Evolutionary conservation across 1,140 invertebrate species (phyloP).

Genomic region (Lepidurus packardi): DNA sequence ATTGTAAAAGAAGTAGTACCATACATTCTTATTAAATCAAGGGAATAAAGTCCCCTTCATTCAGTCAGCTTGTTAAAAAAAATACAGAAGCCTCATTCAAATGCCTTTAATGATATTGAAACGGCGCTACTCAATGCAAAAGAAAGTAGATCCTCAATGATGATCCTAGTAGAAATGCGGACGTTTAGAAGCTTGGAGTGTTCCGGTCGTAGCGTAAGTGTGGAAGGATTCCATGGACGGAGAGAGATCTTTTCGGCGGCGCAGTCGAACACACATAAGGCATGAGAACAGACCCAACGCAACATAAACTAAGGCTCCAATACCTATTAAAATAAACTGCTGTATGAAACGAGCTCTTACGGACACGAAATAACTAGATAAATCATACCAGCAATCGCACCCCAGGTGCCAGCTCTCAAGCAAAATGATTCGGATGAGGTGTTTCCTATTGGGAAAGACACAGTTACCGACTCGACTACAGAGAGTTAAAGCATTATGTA

Average conservation of each 20-base stretch:
- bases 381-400: slow-evolving; percentile 27
- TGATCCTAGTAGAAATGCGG: background rate
- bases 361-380: background rate
- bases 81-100: background rate
- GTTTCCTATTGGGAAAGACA: background rate
- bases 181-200: background rate
- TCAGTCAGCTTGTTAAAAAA: background rate
- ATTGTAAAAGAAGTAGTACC: background rate
- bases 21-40: background rate
- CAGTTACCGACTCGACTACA: background rate
- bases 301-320: slow-evolving; percentile 25
- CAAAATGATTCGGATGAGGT: slow-evolving; percentile 27
- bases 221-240: slow-evolving; percentile 11
- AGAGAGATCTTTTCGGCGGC: background rate
- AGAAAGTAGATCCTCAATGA: background rate
- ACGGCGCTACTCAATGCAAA: background rate
- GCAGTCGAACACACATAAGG: slow-evolving; percentile 31
- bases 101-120: background rate
- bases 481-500: background rate
- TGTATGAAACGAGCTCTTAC: background rate
- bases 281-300: slow-evolving; percentile 27
- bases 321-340: slow-evolving; percentile 23
- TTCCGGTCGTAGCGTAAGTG: background rate
- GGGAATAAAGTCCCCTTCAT: background rate
- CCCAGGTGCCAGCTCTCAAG: slow-evolving; percentile 26